A percentile compares a stretch with the other conserved stretches of the same genome.
phyloP scores from a whole-genome alignment of 2,797 vertebrate genomes.

The Mionectes olivaceus region DNA sequence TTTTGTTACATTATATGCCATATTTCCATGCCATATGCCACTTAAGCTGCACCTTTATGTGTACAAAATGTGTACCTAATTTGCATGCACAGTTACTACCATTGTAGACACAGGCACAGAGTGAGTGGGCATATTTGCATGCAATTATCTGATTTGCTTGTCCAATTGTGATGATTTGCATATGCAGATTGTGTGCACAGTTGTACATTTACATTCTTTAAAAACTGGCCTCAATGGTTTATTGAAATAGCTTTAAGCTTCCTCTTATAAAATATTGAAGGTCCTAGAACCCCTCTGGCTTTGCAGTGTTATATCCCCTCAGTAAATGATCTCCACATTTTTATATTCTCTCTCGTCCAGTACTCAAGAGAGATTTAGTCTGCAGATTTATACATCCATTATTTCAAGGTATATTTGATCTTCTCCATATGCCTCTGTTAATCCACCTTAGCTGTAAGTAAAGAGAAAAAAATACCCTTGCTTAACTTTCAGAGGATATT shows the following conservation, averaged over 20 bases:
- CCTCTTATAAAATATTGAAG: constrained; percentile 60
- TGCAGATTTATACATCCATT: constrained; percentile 64
- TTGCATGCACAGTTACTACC: constrained; percentile 71
- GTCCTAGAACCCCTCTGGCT: constrained; percentile 52
- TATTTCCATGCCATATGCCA: constrained; percentile 69
- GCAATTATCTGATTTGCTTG: constrained; percentile 74
- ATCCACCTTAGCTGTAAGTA: constrained; percentile 59
- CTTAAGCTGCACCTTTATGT: constrained; percentile 69
- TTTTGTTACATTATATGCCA: constrained; percentile 60
- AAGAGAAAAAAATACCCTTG: constrained; percentile 39
- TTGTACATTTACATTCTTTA: constrained; percentile 67
- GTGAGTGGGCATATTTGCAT: constrained; percentile 71
- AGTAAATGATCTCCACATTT: constrained; percentile 49
- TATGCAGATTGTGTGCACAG: constrained; percentile 67
- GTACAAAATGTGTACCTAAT: constrained; percentile 69
- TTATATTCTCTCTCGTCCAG: constrained; percentile 13
- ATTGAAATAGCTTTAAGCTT: constrained; percentile 60
- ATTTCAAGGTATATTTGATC: constrained; percentile 71
- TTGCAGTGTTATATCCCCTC: constrained; percentile 27
- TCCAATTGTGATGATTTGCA: constrained; percentile 61
- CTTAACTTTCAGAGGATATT: constrained; percentile 53
- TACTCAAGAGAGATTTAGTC: constrained; percentile 67
- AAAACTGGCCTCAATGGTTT: constrained; percentile 60
- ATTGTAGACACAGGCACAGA: constrained; percentile 64
- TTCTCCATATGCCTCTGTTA: constrained; percentile 67